Conservation (phyloP, 1,140 invertebrate species). For the Caenorhabditis briggsae region DNA sequence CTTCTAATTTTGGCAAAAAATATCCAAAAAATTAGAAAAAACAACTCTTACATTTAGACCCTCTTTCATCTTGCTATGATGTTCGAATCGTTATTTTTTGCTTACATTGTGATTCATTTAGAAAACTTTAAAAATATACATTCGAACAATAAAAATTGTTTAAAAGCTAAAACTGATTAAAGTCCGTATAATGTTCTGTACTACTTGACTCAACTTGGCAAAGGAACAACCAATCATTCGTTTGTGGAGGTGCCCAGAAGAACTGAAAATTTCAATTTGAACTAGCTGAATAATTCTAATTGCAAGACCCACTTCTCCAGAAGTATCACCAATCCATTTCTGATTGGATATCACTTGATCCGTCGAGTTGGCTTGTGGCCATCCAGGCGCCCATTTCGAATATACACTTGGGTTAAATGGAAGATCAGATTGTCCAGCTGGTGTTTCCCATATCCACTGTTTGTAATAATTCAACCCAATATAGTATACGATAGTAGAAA, state of each 20-base stretch:
- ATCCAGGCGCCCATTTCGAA: conserved; percentile 28
- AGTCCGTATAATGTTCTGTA: conserved; percentile 4
- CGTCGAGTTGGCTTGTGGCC: conserved; percentile 9
- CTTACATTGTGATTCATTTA: not conserved
- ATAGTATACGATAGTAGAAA: not conserved
- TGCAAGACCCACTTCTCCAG: not conserved
- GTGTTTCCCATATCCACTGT: conserved; percentile 29
- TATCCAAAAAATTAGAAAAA: not conserved
- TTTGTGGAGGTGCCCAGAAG: conserved; percentile 29
- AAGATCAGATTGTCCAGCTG: not conserved
- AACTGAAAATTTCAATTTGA: not conserved
- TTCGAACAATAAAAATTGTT: not conserved
- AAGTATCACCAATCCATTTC: not conserved
- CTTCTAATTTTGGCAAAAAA: not conserved
- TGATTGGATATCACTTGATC: conserved; percentile 12
- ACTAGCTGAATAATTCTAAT: not conserved
- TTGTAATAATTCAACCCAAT: conserved; percentile 3
- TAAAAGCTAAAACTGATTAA: not conserved
- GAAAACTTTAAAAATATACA: not conserved
- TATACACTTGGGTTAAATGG: not conserved
- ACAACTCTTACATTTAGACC: too few species aligned
- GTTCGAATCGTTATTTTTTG: too few species aligned
- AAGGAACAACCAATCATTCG: not conserved
- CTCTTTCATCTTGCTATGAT: too few species aligned
- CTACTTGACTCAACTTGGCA: conserved; percentile 37